Evolutionary conservation across 2,113 vertebrate species (phyloP).

Genomic region (Melospiza georgiana): DNA sequence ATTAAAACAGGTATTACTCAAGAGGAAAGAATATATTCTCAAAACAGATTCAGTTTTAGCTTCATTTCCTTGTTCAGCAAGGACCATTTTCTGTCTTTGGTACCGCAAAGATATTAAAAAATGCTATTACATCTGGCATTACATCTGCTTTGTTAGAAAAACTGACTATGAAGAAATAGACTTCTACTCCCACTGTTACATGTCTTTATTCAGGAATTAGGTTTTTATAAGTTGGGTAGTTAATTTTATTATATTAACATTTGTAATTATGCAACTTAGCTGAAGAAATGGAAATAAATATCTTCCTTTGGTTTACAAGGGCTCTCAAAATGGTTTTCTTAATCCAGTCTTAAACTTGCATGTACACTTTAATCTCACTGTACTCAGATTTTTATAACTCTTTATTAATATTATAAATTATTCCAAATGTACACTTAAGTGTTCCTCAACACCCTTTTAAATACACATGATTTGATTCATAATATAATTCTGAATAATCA

Average conservation of each 20-base stretch:
- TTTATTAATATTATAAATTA: background rate
- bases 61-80: background rate
- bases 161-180: background rate
- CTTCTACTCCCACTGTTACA: background rate
- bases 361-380: background rate
- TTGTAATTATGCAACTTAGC: background rate
- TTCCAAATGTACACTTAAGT: background rate
- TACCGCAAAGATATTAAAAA: background rate
- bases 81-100: background rate
- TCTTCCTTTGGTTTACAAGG: background rate
- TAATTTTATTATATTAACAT: background rate
- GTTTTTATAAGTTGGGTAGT: background rate
- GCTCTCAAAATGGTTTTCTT: background rate
- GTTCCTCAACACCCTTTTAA: background rate
- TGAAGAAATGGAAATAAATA: background rate
- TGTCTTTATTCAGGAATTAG: background rate
- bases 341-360: background rate
- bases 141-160: background rate
- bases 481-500: background rate
- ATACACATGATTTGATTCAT: background rate
- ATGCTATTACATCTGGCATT: background rate
- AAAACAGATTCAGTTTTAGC: background rate
- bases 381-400: background rate
- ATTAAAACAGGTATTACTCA: background rate
- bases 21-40: background rate